Evolutionary conservation across 2,797 vertebrate species (phyloP).

Genomic region (Zenarchopterus dispar): DNA sequence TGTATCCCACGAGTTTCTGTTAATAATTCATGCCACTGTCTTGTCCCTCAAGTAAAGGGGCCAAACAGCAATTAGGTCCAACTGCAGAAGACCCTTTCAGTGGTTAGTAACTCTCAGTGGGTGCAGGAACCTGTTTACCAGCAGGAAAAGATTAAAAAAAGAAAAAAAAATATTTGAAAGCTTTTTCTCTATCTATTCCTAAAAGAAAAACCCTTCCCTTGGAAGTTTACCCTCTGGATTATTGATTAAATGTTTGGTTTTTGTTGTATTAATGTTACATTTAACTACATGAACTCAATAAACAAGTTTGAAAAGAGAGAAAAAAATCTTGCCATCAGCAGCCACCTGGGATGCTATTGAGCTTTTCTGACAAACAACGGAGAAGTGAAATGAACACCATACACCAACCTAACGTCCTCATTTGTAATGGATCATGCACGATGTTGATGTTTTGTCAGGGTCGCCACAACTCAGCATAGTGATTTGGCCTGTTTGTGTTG

Average conservation of each 20-base stretch:
- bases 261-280: neutral
- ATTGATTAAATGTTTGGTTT: conserved; percentile 8
- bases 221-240: neutral
- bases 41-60: conserved; percentile 57
- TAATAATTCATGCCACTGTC: conserved; percentile 69
- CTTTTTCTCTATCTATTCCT: neutral
- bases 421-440: conserved; percentile 46
- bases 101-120: conserved; percentile 33
- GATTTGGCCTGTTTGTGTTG: conserved; percentile 52
- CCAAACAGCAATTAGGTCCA: conserved; percentile 58
- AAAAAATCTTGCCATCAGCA: neutral
- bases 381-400: conserved; percentile 33
- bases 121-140: conserved; percentile 43
- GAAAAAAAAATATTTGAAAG: no score
- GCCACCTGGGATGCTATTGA: neutral
- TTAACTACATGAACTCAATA: neutral
- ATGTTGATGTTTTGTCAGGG: conserved; percentile 42
- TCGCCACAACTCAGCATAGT: conserved; percentile 35
- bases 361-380: conserved; percentile 8
- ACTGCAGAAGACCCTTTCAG: conserved; percentile 39
- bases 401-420: conserved; percentile 5
- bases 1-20: conserved; percentile 64
- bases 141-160: neutral
- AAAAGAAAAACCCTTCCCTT: neutral
- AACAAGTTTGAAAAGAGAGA: neutral